Evolutionary conservation across 2,113 vertebrate genomes (phyloP), one percentile per base, ranked within the genome.

Genomic region (Cnemophilus loriae): DNA sequence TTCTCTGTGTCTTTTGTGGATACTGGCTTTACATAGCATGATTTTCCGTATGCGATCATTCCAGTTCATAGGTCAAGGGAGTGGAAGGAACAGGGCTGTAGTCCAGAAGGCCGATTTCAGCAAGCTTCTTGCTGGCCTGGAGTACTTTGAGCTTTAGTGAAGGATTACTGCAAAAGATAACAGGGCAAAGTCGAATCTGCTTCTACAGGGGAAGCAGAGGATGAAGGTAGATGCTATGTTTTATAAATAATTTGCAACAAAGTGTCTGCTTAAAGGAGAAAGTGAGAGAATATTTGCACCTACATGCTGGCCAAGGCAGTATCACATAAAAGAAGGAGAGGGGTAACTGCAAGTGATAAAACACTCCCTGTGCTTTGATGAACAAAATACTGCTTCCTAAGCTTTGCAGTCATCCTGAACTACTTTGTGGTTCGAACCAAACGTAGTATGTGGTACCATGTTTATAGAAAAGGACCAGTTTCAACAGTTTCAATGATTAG

Each of bases 1-100:
- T 28, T 10, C 41, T 22, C 41, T 28, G 33, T n/a, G 41, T 27
- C 30, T 39, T 44, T 42, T 28, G 42, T 15, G 13, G 9, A 27
- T 32, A 7, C 39, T 56, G 70, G 30, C 52, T 74, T 28, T 74
- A 44, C 32, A 7, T 21, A 56, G 18, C 4, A 4, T 27, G 41
- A 10, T 57, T 74, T 74, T 16, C 18, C 3, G 1, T 11, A 14
- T 6, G 1, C 2, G 10, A 32, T 69, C 24, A 21, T 73, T 55
- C 16, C 28, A 56, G 1, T 7, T 57, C 9, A 24, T 5, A 28
- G 42, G 46, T 49, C 15, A 50, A 53, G 37, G n/a, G n/a, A 33
- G 22, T 5, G 15, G 22, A 16, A 33, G 47, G 12, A 2, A 1
- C 41, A 50, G n/a, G 0, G 6, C 13, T 11, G 3, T 14, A 44